Evolutionary conservation across 2,888 invertebrate genomes (phyloP).

Genomic region (Macrosoma leucophasiata): DNA sequence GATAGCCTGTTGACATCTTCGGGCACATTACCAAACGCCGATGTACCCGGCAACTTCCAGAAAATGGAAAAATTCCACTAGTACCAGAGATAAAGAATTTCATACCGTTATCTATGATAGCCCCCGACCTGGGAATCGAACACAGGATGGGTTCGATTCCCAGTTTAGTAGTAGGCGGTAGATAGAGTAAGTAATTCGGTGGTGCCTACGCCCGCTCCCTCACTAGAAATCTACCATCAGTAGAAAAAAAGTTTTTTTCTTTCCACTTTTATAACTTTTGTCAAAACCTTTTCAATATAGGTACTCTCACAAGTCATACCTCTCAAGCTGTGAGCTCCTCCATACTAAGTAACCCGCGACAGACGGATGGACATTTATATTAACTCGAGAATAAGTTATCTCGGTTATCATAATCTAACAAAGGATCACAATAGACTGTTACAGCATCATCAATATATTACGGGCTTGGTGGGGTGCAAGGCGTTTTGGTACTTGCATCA

Average conservation of each 20-base stretch:
- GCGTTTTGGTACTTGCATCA: slow-evolving; percentile 43
- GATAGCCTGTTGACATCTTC: too few species aligned
- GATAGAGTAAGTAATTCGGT: slow-evolving; percentile 1
- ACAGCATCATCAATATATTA: slow-evolving; percentile 72
- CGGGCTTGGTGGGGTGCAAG: slow-evolving; percentile 17
- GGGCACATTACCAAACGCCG: too few species aligned
- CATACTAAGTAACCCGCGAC: slow-evolving; percentile 28
- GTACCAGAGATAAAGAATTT: too few species aligned
- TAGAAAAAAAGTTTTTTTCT: not conserved
- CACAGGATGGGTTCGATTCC: too few species aligned
- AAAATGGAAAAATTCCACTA: too few species aligned
- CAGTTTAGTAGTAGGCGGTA: slow-evolving; percentile 2
- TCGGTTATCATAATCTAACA: slow-evolving; percentile 72
- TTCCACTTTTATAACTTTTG: not conserved
- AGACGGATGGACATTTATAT: slow-evolving; percentile 58
- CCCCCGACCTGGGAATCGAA: too few species aligned
- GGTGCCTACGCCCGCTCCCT: too few species aligned
- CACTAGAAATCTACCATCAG: too few species aligned
- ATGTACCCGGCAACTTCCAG: too few species aligned
- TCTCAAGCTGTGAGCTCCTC: slow-evolving; percentile 29
- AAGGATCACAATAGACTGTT: slow-evolving; percentile 71
- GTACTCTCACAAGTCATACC: slow-evolving; percentile 6
- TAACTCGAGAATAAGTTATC: slow-evolving; percentile 70
- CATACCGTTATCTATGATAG: too few species aligned
- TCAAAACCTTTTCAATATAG: not conserved